Base-by-base conservation (phyloP, 2,797 vertebrate genomes). In the Dryobates pubescens region DNA sequence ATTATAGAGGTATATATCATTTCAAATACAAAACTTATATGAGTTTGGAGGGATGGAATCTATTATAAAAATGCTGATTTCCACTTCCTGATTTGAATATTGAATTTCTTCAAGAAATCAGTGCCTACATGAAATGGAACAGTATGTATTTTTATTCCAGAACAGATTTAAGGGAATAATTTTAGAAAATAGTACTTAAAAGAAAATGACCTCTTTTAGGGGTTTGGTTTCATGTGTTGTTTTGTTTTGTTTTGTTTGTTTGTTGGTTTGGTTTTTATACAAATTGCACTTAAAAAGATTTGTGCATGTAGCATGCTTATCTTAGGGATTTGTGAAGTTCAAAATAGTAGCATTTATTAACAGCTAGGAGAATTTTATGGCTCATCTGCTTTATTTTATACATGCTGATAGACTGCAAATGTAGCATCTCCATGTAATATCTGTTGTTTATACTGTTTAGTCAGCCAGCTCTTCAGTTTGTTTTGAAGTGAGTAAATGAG, bases 341-440 rank as follows among this genome's bases (percentile, higher is more conserved):
- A 49, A 38, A 94, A 81, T 68, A 74, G 14, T 47, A 94, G 8
- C 49, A 76, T 59, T 95, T 89, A 56, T 91, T 85, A 53, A 43
- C 65, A 45, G 84, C 6, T 79, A 8, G 81, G 59, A 87, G 74
- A 57, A 59, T 94, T 90, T 95, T 82, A 53, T 87, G 80, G 85
- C 57, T 91, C 62, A 90, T 92, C 86, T 76, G 86, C 70, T 96
- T 26, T 74, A 29, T 73, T 83, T 96, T 92, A 32, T 81, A 70
- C 57, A 82, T 83, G 84, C 4, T 0, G 29, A 18, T 47, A 86
- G 82, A 41, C 82, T 93, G 61, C 92, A 96, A 83, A 88, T 95
- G 88, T 81, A 89, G 75, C 79, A 83, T 76, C 29, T 93, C 38
- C 64, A 62, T 92, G 82, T 89, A 82, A 92, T 88, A 72, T 54